Evolutionary conservation across 2,113 vertebrate species (phyloP).

Genomic region (Corydoras maculifer): DNA sequence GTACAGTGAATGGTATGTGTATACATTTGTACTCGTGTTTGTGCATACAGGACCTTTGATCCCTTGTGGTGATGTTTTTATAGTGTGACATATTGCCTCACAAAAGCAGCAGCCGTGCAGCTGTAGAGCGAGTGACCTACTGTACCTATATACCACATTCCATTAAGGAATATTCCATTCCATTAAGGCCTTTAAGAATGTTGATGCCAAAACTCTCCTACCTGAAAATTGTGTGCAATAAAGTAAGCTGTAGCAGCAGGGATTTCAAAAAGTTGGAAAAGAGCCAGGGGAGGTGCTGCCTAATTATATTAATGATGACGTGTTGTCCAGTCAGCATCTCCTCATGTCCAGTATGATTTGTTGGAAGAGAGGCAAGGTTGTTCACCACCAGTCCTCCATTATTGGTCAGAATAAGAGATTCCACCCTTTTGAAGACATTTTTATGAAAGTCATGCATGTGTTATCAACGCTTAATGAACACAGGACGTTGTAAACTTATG

Average conservation of each 20-base stretch:
- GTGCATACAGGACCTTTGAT: slow-evolving; percentile 13
- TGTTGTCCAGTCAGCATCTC: slow-evolving; percentile 43
- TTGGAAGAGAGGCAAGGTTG: slow-evolving; percentile 13
- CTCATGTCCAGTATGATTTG: slow-evolving; percentile 10
- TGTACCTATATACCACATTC: neutral
- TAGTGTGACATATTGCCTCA: slow-evolving; percentile 17
- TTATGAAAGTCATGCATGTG: neutral
- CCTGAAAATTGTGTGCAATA: neutral
- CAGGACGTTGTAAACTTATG: too few species aligned
- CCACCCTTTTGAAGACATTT: slow-evolving; percentile 13
- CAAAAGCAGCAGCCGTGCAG: neutral
- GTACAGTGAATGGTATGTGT: slow-evolving; percentile 29
- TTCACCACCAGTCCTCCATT: slow-evolving; percentile 2
- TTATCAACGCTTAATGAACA: too few species aligned
- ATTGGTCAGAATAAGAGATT: neutral
- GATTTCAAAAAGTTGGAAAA: neutral
- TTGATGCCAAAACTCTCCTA: neutral
- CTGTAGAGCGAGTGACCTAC: neutral
- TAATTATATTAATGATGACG: slow-evolving; percentile 48
- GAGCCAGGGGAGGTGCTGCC: slow-evolving; percentile 16
- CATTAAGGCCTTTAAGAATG: neutral
- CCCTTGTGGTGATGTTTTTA: slow-evolving; percentile 16
- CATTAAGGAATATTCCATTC: neutral
- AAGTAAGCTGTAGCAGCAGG: neutral
- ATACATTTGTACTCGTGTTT: slow-evolving; percentile 1